Conservation (phyloP, 2,797 vertebrate species). For the Phoxinus dragarum region DNA sequence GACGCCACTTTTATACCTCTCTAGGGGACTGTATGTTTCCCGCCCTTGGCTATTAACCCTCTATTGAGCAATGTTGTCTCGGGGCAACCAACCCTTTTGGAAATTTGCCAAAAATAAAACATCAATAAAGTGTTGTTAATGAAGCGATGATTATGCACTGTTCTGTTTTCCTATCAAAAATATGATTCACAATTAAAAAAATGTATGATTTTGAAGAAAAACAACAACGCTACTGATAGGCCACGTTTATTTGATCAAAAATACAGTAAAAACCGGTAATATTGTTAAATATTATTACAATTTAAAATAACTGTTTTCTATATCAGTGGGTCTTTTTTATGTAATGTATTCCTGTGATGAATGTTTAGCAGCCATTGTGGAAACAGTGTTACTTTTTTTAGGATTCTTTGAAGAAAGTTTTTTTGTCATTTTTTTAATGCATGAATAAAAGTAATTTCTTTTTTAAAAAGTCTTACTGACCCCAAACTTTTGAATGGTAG, state of each 20-base stretch:
- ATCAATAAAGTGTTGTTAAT: background rate
- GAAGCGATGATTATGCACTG: background rate
- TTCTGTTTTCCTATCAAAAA: background rate
- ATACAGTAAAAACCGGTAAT: background rate
- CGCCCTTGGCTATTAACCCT: slow-evolving; percentile 24
- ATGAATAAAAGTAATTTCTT: background rate
- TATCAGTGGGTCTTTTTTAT: background rate
- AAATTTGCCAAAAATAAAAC: background rate
- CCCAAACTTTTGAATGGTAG: background rate
- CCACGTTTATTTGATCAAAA: background rate
- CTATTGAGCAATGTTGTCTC: background rate
- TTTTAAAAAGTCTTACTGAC: background rate
- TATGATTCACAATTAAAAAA: background rate
- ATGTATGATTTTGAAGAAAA: no score
- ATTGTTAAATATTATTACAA: background rate
- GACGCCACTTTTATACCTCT: slow-evolving; percentile 21
- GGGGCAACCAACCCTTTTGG: background rate
- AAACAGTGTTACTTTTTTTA: background rate
- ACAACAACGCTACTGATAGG: no score
- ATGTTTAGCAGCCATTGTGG: background rate
- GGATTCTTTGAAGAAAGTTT: background rate
- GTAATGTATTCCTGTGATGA: background rate
- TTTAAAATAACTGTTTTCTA: background rate
- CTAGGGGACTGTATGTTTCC: background rate
- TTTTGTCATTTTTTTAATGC: background rate